phyloP scores from a whole-genome alignment of 30 jellyfish, hydroid and myxozoan genomes.

The Morbakka virulenta region DNA sequence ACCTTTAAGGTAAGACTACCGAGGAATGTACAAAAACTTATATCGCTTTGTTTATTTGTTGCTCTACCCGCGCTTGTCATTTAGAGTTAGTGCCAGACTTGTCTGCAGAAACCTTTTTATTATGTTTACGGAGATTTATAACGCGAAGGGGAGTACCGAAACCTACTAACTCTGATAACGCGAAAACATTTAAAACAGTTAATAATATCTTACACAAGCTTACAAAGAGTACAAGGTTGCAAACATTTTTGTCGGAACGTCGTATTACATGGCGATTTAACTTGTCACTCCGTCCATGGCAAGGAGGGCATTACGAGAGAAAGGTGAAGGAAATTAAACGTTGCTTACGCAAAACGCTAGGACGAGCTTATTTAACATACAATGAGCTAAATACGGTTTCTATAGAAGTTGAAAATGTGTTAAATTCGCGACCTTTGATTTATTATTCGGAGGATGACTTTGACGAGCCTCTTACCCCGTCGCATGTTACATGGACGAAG shows the following conservation, averaged over 20 bases:
- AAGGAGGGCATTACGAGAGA: constrained; percentile 54
- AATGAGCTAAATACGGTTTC: constrained; percentile 4
- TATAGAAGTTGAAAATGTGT: constrained; percentile 1
- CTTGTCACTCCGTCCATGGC: constrained; percentile 33
- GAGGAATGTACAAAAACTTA: too few species aligned
- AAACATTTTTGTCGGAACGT: not conserved
- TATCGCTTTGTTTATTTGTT: constrained; percentile 41
- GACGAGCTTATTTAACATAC: not conserved
- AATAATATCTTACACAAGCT: not conserved
- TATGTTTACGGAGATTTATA: constrained; percentile 30
- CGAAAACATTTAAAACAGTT: constrained; percentile 16
- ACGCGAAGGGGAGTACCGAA: constrained; percentile 51
- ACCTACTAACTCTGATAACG: constrained; percentile 32
- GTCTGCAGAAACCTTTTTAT: constrained; percentile 9
- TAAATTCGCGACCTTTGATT: constrained; percentile 38
- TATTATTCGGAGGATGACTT: constrained; percentile 4
- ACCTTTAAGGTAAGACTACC: too few species aligned
- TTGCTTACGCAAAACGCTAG: constrained; percentile 20
- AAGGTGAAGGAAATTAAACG: constrained; percentile 18
- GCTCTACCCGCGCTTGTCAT: constrained; percentile 46
- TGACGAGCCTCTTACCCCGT: constrained; percentile 36
- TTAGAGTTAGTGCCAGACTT: constrained; percentile 59
- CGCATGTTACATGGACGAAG: too few species aligned
- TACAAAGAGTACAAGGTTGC: not conserved
- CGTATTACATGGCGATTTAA: constrained; percentile 30